Conservation (phyloP, 1,140 invertebrate genomes). For the Conus betulinus region DNA sequence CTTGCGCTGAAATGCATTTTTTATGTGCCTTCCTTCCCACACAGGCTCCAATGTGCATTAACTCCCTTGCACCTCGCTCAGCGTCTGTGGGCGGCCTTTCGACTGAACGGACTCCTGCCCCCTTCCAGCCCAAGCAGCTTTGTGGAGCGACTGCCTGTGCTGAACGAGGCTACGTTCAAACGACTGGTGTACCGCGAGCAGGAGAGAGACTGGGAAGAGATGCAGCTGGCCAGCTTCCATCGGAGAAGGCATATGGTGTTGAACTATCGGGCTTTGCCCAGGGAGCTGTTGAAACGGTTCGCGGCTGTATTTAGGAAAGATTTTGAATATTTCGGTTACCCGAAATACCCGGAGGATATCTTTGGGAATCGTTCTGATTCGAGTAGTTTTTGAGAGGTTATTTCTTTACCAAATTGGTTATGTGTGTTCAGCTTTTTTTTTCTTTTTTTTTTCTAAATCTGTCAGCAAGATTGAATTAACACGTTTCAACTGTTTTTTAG, state of each 20-base stretch:
- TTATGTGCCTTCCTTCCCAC: too few species aligned
- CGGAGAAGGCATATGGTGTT: not conserved
- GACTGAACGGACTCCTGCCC: slow-evolving; percentile 33
- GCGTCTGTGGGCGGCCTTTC: slow-evolving; percentile 30
- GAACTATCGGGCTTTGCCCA: not conserved
- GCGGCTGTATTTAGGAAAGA: not conserved
- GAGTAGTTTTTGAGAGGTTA: too few species aligned
- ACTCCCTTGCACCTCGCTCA: not conserved
- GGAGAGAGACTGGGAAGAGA: slow-evolving; percentile 6
- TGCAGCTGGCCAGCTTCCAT: not conserved
- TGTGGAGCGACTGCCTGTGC: not conserved
- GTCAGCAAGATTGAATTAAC: too few species aligned
- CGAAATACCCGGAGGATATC: not conserved
- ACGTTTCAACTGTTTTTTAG: too few species aligned
- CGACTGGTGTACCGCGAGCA: slow-evolving; percentile 10
- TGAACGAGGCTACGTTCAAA: not conserved
- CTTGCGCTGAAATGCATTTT: too few species aligned
- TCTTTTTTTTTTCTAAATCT: too few species aligned
- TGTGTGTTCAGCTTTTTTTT: too few species aligned
- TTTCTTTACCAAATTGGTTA: too few species aligned
- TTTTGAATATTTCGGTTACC: slow-evolving; percentile 26
- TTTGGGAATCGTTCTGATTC: not conserved
- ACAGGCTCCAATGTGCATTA: not conserved
- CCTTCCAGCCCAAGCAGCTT: not conserved
- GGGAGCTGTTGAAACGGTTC: not conserved